Base-by-base conservation (phyloP, 2,113 vertebrate genomes). In the Oryzias curvinotus region DNA sequence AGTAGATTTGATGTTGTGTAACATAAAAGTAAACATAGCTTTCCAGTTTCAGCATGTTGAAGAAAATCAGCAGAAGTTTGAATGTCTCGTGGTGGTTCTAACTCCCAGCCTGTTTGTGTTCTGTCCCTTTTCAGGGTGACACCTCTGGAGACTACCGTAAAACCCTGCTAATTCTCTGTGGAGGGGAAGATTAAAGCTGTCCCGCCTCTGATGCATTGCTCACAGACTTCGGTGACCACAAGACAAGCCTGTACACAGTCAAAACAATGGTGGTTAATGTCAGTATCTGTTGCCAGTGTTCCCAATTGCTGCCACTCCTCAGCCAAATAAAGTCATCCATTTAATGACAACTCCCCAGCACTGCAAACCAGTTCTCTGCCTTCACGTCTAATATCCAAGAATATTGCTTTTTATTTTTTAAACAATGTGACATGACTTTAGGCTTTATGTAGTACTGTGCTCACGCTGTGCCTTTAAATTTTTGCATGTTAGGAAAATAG, bases 121-220 rank as follows among this genome's bases (percentile, higher is more conserved):
- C 50, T n/a, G 13, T 75, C 48, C 18, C 36, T 57, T 14, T 74
- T 77, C 87, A 99, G 97, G 93, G 95, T 14, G 97, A 98, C 82
- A 96, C 95, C n/a, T 98, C 97, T 0, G 97, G 97, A 8, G 94
- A 99, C 88, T 98, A 97, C 86, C 63, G 93, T 82, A 97, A 95
- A 85, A 95, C 95, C 48, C 86, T 99, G 83, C 90, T 98, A 83
- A 50, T 84, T 44, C 86, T 99, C 48, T 98, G 96, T 3, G 97
- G 95, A 0, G 97, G 95, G 17, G 94, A 99, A 57, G 94, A 98
- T 86, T 98, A 94, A 90, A 58, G 56, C 23, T 13, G 30, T 30
- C 43, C 50, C 7, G 28, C 51, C 23, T 10, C 57, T 71, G 55
- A 57, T 65, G 47, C 60, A 50, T 50, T 16, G 1, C 52, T 64